phyloP scores from a whole-genome alignment of 2,113 vertebrate species.

The Bufo bufo region DNA sequence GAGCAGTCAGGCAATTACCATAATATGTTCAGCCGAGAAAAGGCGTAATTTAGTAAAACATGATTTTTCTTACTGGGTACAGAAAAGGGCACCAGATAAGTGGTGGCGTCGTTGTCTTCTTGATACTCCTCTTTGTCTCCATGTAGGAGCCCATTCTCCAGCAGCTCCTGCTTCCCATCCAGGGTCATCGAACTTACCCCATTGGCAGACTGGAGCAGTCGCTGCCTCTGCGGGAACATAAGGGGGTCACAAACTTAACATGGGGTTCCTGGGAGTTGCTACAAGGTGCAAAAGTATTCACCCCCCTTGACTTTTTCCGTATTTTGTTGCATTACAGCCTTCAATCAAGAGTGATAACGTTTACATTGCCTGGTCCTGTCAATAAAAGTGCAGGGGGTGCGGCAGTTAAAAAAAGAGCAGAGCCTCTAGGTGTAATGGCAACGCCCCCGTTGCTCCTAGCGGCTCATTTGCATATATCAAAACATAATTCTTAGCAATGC shows the following conservation, averaged over 20 bases:
- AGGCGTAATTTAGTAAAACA: neutral
- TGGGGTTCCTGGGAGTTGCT: neutral
- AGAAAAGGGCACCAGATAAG: constrained; percentile 84
- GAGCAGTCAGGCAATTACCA: too few species aligned
- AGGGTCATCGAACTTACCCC: constrained; percentile 81
- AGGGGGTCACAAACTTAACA: neutral
- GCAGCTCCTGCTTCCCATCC: constrained; percentile 84
- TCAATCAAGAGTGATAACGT: too few species aligned
- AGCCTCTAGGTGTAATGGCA: too few species aligned
- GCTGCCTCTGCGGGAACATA: constrained; percentile 80
- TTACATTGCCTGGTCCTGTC: too few species aligned
- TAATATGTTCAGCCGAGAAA: too few species aligned
- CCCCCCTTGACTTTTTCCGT: neutral
- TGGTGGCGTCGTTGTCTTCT: constrained; percentile 68
- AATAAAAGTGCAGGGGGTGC: too few species aligned
- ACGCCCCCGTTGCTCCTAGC: too few species aligned
- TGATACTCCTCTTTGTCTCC: constrained; percentile 75
- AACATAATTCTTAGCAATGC: neutral
- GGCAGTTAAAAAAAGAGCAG: too few species aligned
- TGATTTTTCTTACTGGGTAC: constrained; percentile 73
- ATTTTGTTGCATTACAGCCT: too few species aligned
- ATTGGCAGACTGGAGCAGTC: constrained; percentile 87
- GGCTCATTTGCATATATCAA: too few species aligned
- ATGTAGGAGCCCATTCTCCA: constrained; percentile 90
- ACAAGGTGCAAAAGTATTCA: neutral